Evolutionary conservation across 2,113 vertebrate genomes (phyloP).

Genomic region (Pogona vitticeps): DNA sequence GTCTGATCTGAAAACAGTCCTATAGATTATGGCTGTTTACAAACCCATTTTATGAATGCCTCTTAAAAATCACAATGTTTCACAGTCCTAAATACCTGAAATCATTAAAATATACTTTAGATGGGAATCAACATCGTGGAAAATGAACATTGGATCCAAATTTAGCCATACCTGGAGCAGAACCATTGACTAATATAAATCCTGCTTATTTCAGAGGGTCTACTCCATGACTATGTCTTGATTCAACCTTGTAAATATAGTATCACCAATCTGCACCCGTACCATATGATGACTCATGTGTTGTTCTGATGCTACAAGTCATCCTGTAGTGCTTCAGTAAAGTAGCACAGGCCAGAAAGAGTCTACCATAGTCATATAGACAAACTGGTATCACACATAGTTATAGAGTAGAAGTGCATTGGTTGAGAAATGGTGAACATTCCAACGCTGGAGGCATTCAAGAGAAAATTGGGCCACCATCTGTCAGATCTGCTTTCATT

Average conservation of each 20-base stretch:
- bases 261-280: background rate
- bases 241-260: background rate
- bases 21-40: background rate
- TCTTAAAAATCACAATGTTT: background rate
- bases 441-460: too few relatives aligned
- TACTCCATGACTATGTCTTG: background rate
- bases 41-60: background rate
- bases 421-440: too few relatives aligned
- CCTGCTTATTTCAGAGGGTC: background rate
- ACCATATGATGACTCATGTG: background rate
- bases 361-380: background rate
- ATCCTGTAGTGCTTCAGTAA: background rate
- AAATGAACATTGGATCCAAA: background rate
- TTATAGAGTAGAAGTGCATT: background rate
- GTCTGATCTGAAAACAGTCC: background rate
- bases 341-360: background rate
- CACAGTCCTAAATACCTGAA: background rate
- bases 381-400: background rate
- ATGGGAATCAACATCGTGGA: background rate
- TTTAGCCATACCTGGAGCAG: too few relatives aligned
- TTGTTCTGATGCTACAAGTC: background rate
- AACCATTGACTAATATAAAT: background rate
- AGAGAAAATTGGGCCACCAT: too few relatives aligned
- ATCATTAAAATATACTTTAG: constrained; percentile 3
- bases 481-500: too few relatives aligned